Evolutionary conservation across 1,140 invertebrate species (phyloP).

Genomic region (Heterodera carotae): DNA sequence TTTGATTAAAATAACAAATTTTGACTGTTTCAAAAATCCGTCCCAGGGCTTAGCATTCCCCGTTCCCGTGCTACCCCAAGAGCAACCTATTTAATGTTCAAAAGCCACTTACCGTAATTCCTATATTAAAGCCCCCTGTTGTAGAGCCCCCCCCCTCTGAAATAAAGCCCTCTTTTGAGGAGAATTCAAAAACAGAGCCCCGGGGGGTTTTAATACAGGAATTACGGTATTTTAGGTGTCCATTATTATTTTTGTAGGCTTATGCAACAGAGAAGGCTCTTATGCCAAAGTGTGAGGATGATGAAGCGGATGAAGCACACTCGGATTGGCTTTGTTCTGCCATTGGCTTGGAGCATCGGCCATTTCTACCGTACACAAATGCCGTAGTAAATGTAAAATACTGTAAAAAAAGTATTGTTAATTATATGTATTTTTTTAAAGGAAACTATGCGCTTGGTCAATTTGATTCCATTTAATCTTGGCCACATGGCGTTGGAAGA

Average conservation of each 20-base stretch:
- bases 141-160: too few relatives aligned
- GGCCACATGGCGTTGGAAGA: constrained; percentile 19
- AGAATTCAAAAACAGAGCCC: too few relatives aligned
- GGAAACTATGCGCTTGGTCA: constrained; percentile 22
- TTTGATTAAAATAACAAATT: too few relatives aligned
- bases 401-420: not conserved
- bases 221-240: too few relatives aligned
- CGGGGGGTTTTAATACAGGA: too few relatives aligned
- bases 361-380: constrained; percentile 26
- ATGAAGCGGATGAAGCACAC: not conserved
- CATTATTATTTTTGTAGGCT: not conserved
- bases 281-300: constrained; percentile 1
- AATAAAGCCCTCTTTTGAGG: too few relatives aligned
- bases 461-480: constrained; percentile 26
- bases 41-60: too few relatives aligned
- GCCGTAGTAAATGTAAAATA: constrained; percentile 24
- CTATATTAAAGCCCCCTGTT: too few relatives aligned
- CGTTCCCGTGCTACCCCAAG: too few relatives aligned
- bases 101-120: too few relatives aligned
- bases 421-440: not conserved
- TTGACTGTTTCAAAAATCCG: too few relatives aligned
- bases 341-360: constrained; percentile 21
- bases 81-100: too few relatives aligned
- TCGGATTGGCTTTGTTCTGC: constrained; percentile 18
- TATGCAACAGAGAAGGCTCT: constrained; percentile 8